Percentiles rank a stretch among this genome's conserved stretches.
Evolutionary conservation across 2,797 vertebrate species (phyloP).

Genomic region (Gambusia yucatana): DNA sequence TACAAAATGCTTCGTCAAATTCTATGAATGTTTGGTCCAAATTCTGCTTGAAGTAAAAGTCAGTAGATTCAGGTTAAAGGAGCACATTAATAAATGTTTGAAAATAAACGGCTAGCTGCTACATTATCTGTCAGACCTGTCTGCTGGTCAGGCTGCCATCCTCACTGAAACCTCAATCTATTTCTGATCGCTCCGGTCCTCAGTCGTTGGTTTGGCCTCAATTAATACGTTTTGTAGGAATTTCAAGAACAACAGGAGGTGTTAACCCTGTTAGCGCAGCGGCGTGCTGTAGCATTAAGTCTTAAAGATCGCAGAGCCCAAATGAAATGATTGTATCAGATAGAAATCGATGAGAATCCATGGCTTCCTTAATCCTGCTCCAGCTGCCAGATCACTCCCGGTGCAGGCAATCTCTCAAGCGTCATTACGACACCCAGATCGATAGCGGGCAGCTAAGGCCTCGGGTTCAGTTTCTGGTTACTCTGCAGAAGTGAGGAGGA

Average conservation of each 20-base stretch:
- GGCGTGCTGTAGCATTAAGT: slow-evolving; percentile 66
- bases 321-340: slow-evolving; percentile 88
- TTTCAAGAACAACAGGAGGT: slow-evolving; percentile 74
- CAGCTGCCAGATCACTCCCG: slow-evolving; percentile 77
- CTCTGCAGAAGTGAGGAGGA: slow-evolving; percentile 55
- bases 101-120: slow-evolving; percentile 63
- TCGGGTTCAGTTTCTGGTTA: slow-evolving; percentile 71
- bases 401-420: slow-evolving; percentile 83
- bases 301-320: slow-evolving; percentile 76
- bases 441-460: slow-evolving; percentile 66
- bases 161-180: slow-evolving; percentile 67
- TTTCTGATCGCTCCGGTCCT: slow-evolving; percentile 59
- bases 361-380: slow-evolving; percentile 82
- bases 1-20: too few species aligned
- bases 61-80: slow-evolving; percentile 49
- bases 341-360: slow-evolving; percentile 86
- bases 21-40: too few species aligned
- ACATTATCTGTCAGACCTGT: slow-evolving; percentile 56
- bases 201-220: slow-evolving; percentile 61
- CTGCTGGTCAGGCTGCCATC: slow-evolving; percentile 54
- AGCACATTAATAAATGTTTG: slow-evolving; percentile 72
- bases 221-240: slow-evolving; percentile 81
- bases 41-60: not conserved
- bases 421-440: slow-evolving; percentile 80
- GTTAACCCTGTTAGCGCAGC: slow-evolving; percentile 76